phyloP scores from a whole-genome alignment of 2,888 invertebrate genomes.

The Platypus cylindrus region DNA sequence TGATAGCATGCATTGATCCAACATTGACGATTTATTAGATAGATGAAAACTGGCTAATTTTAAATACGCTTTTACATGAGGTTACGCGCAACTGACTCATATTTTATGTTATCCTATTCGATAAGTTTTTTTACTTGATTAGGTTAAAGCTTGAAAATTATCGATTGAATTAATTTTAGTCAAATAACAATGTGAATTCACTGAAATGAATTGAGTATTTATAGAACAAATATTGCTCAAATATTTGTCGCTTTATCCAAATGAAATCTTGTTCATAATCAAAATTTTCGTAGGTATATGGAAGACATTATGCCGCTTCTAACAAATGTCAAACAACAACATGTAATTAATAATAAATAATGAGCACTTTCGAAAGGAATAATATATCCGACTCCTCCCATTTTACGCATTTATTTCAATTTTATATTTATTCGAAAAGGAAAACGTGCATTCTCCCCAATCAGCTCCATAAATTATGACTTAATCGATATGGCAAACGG shows the following conservation, averaged over 20 bases:
- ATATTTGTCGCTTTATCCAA: neutral
- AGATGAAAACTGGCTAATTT: no score
- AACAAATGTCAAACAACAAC: constrained; percentile 5
- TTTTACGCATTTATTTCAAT: constrained; percentile 32
- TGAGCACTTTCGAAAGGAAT: constrained; percentile 27
- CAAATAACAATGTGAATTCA: no score
- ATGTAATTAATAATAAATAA: constrained; percentile 27
- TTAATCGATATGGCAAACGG: constrained; percentile 26
- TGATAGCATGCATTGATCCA: no score
- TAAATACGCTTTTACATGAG: no score
- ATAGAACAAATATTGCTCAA: neutral
- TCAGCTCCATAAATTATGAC: constrained; percentile 27
- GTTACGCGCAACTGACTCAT: no score
- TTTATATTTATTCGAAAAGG: constrained; percentile 27
- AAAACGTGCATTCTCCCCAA: constrained; percentile 24
- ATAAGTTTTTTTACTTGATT: no score
- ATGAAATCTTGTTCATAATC: constrained; percentile 5
- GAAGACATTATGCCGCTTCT: constrained; percentile 5
- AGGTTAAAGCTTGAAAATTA: no score
- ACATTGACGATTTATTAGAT: no score
- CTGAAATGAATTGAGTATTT: no score
- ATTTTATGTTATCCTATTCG: no score
- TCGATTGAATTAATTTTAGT: no score
- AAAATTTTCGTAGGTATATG: constrained; percentile 4
- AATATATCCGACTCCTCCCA: constrained; percentile 26